Percentiles rank a stretch among this genome's conserved stretches.
These are phyloP conservation scores for Melipona quadrifasciata DNA, from an alignment of 1,140 invertebrate genomes.

Conservation along the genomic window DNA sequence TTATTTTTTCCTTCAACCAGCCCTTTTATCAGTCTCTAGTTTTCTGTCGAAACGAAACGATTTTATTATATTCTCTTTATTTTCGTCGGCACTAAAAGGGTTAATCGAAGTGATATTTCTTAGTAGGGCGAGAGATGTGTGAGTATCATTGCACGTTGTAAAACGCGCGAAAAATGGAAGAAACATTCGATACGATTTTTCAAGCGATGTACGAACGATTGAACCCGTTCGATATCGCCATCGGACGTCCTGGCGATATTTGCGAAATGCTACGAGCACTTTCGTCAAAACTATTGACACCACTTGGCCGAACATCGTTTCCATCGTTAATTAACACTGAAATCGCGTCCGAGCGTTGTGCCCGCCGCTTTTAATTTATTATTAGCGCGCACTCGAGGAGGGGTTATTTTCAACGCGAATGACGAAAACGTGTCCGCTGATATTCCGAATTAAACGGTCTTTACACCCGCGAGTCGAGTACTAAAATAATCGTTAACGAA, in stretches of 20 bases:
- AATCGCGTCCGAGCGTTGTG: slow-evolving; percentile 16
- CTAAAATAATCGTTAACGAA: neutral
- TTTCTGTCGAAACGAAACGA: no score
- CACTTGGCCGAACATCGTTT: neutral
- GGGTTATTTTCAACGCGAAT: neutral
- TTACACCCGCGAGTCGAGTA: neutral
- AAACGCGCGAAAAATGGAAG: no score
- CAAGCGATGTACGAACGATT: neutral
- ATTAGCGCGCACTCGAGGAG: slow-evolving; percentile 17
- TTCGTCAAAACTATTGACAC: slow-evolving; percentile 1
- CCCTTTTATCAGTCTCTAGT: no score
- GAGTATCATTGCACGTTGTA: no score
- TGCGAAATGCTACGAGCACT: slow-evolving; percentile 10
- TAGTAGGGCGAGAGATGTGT: no score
- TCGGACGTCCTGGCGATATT: neutral
- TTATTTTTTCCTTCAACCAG: no score
- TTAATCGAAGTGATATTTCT: no score
- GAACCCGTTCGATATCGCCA: neutral
- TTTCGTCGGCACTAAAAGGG: no score
- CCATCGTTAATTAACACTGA: slow-evolving; percentile 24
- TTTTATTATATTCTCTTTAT: no score
- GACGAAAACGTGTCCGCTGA: neutral
- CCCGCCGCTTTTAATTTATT: slow-evolving; percentile 32
- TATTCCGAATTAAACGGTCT: slow-evolving; percentile 1
- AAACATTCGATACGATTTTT: neutral